Evolutionary conservation across 2,797 vertebrate genomes (phyloP), one percentile per base, ranked within the genome.

Genomic region (Scolopax rusticola): DNA sequence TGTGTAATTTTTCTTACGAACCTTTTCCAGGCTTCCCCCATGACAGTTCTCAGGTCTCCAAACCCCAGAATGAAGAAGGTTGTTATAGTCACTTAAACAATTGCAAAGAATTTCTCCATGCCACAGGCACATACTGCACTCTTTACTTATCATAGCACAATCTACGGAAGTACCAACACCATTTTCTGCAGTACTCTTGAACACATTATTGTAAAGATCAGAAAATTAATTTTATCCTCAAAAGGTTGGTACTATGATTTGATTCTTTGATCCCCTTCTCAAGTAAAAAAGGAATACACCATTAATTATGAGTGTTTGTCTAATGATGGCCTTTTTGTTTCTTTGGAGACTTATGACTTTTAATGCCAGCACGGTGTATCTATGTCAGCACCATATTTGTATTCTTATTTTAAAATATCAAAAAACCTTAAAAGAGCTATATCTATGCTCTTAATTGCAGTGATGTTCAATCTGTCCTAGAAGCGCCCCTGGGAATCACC

Each of bases 341-440:
- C 69, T 18, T 89, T 83, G 38, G 57, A 77, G 64, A 51, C 28
- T 47, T 67, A 30, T 84, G 75, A 15, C 6, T 87, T 91, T 69
- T 56, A 91, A 78, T 93, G 64, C 24, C 33, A 77, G 32, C 9
- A 81, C 27, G 18, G 65, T 28, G 57, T 36, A 28, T 56, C 6
- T 43, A 48, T 32, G 57, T 54, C 40, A 60, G 28, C 23, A 74
- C 21, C 18, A 70, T 63, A 59, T 93, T 63, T 36, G 43, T 54
- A 56, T 63, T 90, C 56, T 59, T 89, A 73, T 16, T 84, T 14
- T 61, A 80, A 84, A 87, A 80, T 85, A 75, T 54, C 56, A 77
- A 74, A 96, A 91, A 80, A 13, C 7, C 61, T 75, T 61, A 41
- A 38, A 80, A 93, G 28, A 68, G 6, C 25, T 63, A 23, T 68